Base-by-base conservation (phyloP, 2,797 vertebrate species). In the Nyctibius grandis region DNA sequence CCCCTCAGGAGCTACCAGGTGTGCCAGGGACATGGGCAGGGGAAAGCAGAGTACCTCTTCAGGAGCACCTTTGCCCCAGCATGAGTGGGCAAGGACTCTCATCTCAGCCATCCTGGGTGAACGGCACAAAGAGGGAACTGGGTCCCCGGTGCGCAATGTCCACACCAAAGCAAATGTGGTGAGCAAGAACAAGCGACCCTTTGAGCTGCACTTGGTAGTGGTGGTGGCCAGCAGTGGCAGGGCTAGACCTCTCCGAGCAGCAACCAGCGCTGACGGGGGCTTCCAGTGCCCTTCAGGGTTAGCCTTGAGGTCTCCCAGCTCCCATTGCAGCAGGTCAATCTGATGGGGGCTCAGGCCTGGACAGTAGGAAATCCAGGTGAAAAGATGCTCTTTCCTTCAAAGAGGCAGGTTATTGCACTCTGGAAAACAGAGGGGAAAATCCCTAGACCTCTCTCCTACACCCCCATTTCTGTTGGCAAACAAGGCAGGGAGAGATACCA, bases 171-270 rank as follows among this genome's bases (percentile, higher is more conserved):
- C 26, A 19, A 72, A 56, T 0, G 1, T 7, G 47, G 40, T 51
- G 33, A 72, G 54, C n/a, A 22, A 33, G 57, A 64, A 11, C 0
- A 0, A 82, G 38, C 6, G 4, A 15, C 31, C 14, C 51, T 61
- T 23, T 26, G 16, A 65, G 28, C 22, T 65, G 47, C 0, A 0
- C 38, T 53, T 31, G 60, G 25, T 28, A 45, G 45, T 6, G 31
- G 50, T 2, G 21, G 20, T 74, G 53, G 45, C 47, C 51, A 53
- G 40, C 48, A 77, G 53, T 5, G 6, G 51, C 40, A 67, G 38
- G 44, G 50, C 40, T 29, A 51, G 28, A 40, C n/a, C 29, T 54
- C 44, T 76, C 31, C 29, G 38, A 80, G 45, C 19, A 28, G n/a
- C 51, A 28, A 6, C 28, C 20, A 40, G 63, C 4, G 3, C 11